Evolutionary conservation across 2,888 invertebrate genomes (phyloP).

Genomic region (Metellina segmentata): DNA sequence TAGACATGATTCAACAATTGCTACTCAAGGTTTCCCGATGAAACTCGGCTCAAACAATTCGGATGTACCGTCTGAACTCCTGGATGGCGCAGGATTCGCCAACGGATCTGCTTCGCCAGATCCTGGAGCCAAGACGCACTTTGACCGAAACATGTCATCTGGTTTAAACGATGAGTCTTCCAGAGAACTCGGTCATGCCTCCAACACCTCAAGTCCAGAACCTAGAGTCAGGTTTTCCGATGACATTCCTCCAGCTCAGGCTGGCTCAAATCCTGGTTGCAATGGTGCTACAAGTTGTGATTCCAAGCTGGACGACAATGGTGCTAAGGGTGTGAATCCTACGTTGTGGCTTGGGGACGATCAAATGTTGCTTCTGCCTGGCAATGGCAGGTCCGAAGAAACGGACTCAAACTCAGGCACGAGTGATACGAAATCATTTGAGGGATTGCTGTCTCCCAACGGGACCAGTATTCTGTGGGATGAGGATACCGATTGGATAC

Average conservation of each 20-base stretch:
- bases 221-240: constrained; percentile 37
- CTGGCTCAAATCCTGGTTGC: neutral
- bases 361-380: constrained; percentile 69
- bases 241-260: neutral
- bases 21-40: neutral
- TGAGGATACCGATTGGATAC: constrained; percentile 83
- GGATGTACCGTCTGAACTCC: constrained; percentile 2
- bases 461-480: constrained; percentile 81
- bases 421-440: constrained; percentile 61
- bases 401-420: constrained; percentile 48
- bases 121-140: neutral
- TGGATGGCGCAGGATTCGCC: constrained; percentile 14
- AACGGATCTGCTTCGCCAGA: constrained; percentile 11
- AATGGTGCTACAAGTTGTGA: constrained; percentile 36
- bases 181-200: neutral
- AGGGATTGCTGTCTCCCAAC: constrained; percentile 76
- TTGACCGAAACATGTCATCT: neutral
- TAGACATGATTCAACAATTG: neutral
- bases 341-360: constrained; percentile 72
- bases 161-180: neutral
- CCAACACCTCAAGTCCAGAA: constrained; percentile 47
- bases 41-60: neutral
- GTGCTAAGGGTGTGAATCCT: constrained; percentile 60
- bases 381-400: constrained; percentile 47
- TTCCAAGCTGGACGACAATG: constrained; percentile 16